These are phyloP conservation scores for Mesoligia furuncula DNA, from an alignment of 2,888 invertebrate species.

Conservation along the genomic window DNA sequence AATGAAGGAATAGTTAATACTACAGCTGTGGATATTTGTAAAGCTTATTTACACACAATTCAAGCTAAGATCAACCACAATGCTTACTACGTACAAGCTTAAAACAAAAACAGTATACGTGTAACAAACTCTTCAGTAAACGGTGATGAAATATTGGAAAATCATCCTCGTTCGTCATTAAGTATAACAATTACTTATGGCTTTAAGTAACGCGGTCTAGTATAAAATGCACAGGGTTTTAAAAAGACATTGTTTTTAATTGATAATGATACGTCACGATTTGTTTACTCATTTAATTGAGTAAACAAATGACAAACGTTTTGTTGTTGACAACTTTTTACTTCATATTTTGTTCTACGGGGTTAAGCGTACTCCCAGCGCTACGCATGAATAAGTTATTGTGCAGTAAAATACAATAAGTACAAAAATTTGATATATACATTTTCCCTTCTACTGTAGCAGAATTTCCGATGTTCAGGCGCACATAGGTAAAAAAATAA, in stretches of 20 bases:
- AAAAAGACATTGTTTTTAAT: neutral
- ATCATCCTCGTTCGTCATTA: conserved; percentile 9
- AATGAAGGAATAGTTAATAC: conserved; percentile 11
- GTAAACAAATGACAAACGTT: neutral
- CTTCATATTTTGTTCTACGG: neutral
- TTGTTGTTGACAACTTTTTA: neutral
- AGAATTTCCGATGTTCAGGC: neutral
- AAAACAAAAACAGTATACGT: conserved; percentile 22
- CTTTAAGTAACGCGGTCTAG: neutral
- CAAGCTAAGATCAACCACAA: conserved; percentile 13
- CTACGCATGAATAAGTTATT: neutral
- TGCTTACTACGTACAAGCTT: neutral
- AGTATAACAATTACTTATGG: neutral
- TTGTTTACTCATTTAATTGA: neutral
- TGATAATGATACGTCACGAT: neutral
- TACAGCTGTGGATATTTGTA: neutral
- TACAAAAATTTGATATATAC: neutral
- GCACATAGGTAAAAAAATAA: conserved; percentile 63
- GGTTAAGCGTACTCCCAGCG: neutral
- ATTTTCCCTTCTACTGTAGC: neutral
- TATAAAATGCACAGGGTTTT: neutral
- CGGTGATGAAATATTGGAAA: conserved; percentile 4
- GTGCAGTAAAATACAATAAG: conserved; percentile 5
- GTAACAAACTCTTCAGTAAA: neutral
- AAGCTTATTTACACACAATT: conserved; percentile 4